Evolutionary conservation across 2,113 vertebrate species (phyloP), one percentile per base, ranked within the genome.

Genomic region (Vimba vimba): DNA sequence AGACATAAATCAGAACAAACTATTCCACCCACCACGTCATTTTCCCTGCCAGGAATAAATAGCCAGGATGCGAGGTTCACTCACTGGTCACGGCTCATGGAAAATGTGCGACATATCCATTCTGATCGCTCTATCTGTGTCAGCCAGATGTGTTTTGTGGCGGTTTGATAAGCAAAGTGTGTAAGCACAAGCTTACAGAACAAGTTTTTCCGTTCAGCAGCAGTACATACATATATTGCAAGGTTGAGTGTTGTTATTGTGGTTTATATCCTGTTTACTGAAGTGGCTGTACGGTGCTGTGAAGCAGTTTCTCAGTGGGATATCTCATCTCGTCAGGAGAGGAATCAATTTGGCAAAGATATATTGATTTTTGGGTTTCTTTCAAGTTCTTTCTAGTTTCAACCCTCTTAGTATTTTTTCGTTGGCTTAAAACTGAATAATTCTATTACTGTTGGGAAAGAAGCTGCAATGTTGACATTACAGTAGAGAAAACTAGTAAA

Each of bases 21-120:
- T 43, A n/a, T 59, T 85, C 85, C 87, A 77, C 73, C 36, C 60
- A 79, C n/a, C 23, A 73, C n/a, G 73, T 55, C 27, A 23, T 25
- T 86, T 55, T 86, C 75, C 64, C 77, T 39, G 68, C 73, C 69
- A 27, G 73, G 85, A 87, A 82, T 79, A 87, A 90, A 86, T 69
- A 74, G 66, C 78, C 2, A 71, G 45, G 60, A 84, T 84, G 68
- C 64, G 39, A 85, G 82, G 77, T 85, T 83, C 79, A n/a, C 64
- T 74, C 68, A 66, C 30, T 76, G 85, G 82, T 85, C 75, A 21
- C 36, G 2, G 68, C 47, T 79, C 60, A 81, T 62, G 66, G 62
- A 84, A 82, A 87, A 87, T 77, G 60, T 77, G 50, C 55, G 8
- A 36, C 69, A 80, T 74, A 77, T 88, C 74, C 62, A 79, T 79